Evolutionary conservation across 2,888 invertebrate genomes (phyloP), one percentile per base, ranked within the genome.

Genomic region (Leptinotarsa haldemani): DNA sequence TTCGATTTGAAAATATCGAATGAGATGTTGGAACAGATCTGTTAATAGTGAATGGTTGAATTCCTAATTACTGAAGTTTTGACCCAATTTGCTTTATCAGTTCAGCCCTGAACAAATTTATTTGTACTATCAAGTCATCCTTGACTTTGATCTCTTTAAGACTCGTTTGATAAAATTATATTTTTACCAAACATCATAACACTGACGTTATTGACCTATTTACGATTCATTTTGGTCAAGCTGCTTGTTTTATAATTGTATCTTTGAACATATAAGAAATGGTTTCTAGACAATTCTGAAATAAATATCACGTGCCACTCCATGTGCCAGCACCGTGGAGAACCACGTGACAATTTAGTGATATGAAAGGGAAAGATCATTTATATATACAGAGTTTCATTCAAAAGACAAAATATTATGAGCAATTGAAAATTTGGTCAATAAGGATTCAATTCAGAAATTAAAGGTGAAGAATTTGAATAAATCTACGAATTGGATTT

Each of bases 11-110:
- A 67, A 56, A 68, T 16, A 40, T 56, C 46, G 30, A 4, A n/a
- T 16, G 56, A 47, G 20, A 7, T 15, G n/a, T 67, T 67, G 47
- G 56, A 56, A 56, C 47, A 56, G 68, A 68, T 68, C 20, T 18
- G 46, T 68, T 22, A 68, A 56, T 47, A 68, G 18, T n/a, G 30
- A 56, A 68, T 25, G 40, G 52, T 56, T 58, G 30, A n/a, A 20
- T n/a, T 16, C 7, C 9, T 46, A 70, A 53, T 47, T 25, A 25
- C 52, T 9, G 40, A 72, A 72, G 53, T 40, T 67, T 61, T 64
- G 75, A 75, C 75, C 72, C 61, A 70, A 72, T 70, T 75, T 50
- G 56, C 25, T 72, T 72, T 75, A 75, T 70, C 75, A 67, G 70
- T 75, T 75, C 69, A 75, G 72, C 75, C 75, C 75, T 75, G 75